Conservation (phyloP, 2,797 vertebrate genomes). For the Neomorphus geoffroyi region DNA sequence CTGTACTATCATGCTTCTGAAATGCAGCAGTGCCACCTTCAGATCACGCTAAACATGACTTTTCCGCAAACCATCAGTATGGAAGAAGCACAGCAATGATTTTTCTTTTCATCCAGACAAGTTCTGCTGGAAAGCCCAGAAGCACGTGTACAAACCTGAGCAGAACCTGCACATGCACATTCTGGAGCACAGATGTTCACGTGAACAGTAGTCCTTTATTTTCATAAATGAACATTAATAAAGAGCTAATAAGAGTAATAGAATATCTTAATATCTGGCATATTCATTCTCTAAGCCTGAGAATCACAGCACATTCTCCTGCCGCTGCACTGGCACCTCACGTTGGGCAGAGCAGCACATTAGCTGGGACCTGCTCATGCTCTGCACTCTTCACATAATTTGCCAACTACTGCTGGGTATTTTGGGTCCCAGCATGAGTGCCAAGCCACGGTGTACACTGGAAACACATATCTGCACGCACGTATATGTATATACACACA, state of each 20-base stretch:
- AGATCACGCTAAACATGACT: neutral
- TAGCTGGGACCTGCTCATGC: neutral
- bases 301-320: neutral
- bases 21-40: slow-evolving; percentile 73
- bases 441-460: neutral
- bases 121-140: neutral
- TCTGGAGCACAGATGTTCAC: neutral
- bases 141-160: neutral
- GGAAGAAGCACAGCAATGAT: neutral
- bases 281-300: neutral
- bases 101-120: neutral
- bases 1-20: neutral
- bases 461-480: neutral
- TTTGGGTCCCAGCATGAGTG: neutral
- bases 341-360: neutral
- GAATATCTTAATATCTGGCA: too few relatives aligned
- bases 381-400: neutral
- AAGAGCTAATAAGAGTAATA: too few relatives aligned
- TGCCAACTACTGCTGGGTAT: neutral
- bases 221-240: neutral
- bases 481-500: neutral
- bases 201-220: neutral
- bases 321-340: neutral
- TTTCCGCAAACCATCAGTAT: neutral
- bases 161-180: neutral